Conservation (phyloP, 92 coral and sea anemone genomes). For the Anthopleura xanthogrammica region DNA sequence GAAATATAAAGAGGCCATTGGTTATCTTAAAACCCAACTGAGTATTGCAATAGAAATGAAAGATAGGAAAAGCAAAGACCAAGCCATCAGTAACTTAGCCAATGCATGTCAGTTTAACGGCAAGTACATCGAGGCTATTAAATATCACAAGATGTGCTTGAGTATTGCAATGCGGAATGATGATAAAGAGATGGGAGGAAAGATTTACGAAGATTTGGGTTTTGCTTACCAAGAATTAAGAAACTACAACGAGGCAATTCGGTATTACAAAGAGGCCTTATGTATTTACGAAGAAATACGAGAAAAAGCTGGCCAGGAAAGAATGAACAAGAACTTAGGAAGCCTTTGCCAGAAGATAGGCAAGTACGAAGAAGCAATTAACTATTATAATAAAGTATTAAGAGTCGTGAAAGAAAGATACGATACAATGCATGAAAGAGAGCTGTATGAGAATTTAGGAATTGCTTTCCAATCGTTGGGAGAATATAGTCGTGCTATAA, state of each 20-base stretch:
- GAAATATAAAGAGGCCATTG: not conserved
- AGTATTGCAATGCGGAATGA: not conserved
- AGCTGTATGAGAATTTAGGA: not conserved
- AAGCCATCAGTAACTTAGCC: not conserved
- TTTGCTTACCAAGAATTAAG: not conserved
- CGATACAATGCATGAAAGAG: not conserved
- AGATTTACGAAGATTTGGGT: not conserved
- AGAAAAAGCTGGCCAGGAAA: not conserved
- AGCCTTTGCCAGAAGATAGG: not conserved
- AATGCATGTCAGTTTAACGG: no score
- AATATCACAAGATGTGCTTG: not conserved
- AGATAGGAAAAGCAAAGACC: not conserved
- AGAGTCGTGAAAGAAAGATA: not conserved
- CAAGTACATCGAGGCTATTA: not conserved
- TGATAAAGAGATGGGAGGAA: not conserved
- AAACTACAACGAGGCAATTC: not conserved
- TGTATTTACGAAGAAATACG: not conserved
- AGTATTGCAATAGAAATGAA: slow-evolving; percentile 8
- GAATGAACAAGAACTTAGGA: not conserved
- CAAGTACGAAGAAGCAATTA: not conserved
- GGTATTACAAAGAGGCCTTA: not conserved
- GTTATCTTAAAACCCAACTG: not conserved
- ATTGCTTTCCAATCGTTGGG: not conserved
- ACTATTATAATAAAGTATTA: not conserved
- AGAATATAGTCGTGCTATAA: not conserved